Conservation (phyloP, 2,113 vertebrate species). For the Cottus gobio region DNA sequence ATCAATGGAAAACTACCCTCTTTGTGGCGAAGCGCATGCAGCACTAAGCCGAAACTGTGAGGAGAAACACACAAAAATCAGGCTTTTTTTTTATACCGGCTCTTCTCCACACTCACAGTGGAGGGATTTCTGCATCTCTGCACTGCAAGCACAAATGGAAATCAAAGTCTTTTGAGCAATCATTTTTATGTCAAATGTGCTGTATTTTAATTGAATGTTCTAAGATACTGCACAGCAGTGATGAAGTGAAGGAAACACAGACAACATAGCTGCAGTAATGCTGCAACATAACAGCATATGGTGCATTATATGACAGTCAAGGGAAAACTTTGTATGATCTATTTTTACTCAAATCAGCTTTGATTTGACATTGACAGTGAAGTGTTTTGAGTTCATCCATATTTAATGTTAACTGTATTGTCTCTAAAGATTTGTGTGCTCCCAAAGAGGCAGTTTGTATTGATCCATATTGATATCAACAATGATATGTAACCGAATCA, state of each 20-base stretch:
- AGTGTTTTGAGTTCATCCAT: not conserved
- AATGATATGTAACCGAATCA: constrained; percentile 4
- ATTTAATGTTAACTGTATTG: not conserved
- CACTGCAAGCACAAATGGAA: constrained; percentile 67
- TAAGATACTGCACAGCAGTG: constrained; percentile 26
- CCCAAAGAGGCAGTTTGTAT: not conserved
- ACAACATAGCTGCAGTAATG: constrained; percentile 31
- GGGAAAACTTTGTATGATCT: not conserved
- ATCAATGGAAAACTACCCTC: constrained; percentile 81
- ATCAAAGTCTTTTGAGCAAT: constrained; percentile 76
- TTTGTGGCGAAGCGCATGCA: constrained; percentile 69
- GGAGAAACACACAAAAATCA: constrained; percentile 67
- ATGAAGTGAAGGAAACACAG: constrained; percentile 29
- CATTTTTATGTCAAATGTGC: constrained; percentile 62
- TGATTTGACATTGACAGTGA: constrained; percentile 10
- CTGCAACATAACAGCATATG: constrained; percentile 17
- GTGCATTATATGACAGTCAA: constrained; percentile 32
- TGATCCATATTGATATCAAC: not conserved
- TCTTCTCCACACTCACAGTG: constrained; percentile 37
- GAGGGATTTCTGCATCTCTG: constrained; percentile 71
- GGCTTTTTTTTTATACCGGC: constrained; percentile 24
- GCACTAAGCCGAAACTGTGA: constrained; percentile 70
- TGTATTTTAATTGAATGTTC: constrained; percentile 67
- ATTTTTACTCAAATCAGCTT: constrained; percentile 1
- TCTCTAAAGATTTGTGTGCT: not conserved